Base-by-base conservation (phyloP, 2,888 invertebrate genomes). In the Plutella xylostella region DNA sequence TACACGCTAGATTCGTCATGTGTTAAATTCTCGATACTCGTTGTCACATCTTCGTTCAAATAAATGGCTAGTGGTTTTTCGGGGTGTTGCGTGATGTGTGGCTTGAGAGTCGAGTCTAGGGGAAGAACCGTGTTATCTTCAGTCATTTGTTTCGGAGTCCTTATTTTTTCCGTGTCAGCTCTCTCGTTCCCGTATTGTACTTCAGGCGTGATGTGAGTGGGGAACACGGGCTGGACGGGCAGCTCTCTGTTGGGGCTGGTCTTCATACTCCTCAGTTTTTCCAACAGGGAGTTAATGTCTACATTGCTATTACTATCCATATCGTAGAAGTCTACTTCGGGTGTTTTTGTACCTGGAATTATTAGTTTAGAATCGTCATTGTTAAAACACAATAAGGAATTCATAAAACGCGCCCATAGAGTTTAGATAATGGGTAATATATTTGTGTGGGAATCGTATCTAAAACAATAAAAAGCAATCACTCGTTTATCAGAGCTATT, bases 171-270 rank as follows among this genome's bases (percentile, higher is more conserved):
- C 4, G 63, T 51, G 48, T 83, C 84, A 20, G 72, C 76, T 56
- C 71, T 74, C 51, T 84, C 85, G 50, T 85, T 85, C 17, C 85
- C 85, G 48, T 85, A 85, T 58, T 85, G 84, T 1, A 85, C 82
- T 60, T 84, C 84, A n/a, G 79, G 85, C 19, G 72, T 62, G 17
- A 85, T 63, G 49, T 80, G 75, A 28, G 65, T 63, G 4, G 85
- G 85, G 52, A 73, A 85, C 9, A 84, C 66, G 14, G 85, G 85
- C 33, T 67, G 61, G 40, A 71, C 54, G 7, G 74, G 75, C 31
- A 69, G 52, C 51, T 67, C 70, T 48, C 59, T 68, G 49, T 61
- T 63, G 11, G 54, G 50, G 42, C 45, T 61, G 20, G 54, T 53
- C 48, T 67, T 65, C n/a, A n/a, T n/a, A n/a, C n/a, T n/a, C 44